A percentile compares a stretch with the other conserved stretches of the same genome.
Evolutionary conservation across 2,888 invertebrate genomes (phyloP).

Genomic region (Agrilus mali): DNA sequence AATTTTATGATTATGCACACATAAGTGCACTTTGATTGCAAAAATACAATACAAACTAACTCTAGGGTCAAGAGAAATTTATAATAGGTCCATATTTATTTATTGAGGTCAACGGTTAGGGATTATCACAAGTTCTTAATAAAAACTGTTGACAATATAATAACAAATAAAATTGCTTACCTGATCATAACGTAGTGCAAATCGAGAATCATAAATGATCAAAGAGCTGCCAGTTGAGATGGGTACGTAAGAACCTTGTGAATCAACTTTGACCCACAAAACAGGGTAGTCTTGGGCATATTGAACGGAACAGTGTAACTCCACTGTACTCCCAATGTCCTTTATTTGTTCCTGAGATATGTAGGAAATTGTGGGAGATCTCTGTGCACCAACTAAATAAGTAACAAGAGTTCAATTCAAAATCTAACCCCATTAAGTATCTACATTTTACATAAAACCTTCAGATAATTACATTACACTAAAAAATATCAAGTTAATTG

Average conservation of each 20-base stretch:
- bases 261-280: conserved; percentile 60
- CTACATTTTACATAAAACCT: neutral
- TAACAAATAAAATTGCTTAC: conserved; percentile 16
- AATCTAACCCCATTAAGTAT: neutral
- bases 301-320: conserved; percentile 79
- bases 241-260: conserved; percentile 58
- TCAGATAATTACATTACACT: too few species aligned
- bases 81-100: too few species aligned
- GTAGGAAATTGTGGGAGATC: conserved; percentile 81
- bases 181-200: conserved; percentile 64
- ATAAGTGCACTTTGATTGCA: too few species aligned
- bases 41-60: too few species aligned
- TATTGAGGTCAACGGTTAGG: too few species aligned
- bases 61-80: too few species aligned
- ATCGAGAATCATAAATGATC: conserved; percentile 75
- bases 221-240: conserved; percentile 73
- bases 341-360: conserved; percentile 86
- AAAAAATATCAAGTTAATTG: too few species aligned
- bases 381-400: conserved; percentile 46
- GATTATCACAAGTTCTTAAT: neutral
- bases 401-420: conserved; percentile 18
- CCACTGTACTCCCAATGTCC: conserved; percentile 81
- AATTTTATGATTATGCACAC: too few species aligned
- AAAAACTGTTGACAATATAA: too few species aligned
- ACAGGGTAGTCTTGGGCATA: conserved; percentile 81